A percentile compares a stretch with the other conserved stretches of the same genome.
Conservation (phyloP, 1,140 invertebrate genomes). For the Caenorhabditis tropicalis region DNA sequence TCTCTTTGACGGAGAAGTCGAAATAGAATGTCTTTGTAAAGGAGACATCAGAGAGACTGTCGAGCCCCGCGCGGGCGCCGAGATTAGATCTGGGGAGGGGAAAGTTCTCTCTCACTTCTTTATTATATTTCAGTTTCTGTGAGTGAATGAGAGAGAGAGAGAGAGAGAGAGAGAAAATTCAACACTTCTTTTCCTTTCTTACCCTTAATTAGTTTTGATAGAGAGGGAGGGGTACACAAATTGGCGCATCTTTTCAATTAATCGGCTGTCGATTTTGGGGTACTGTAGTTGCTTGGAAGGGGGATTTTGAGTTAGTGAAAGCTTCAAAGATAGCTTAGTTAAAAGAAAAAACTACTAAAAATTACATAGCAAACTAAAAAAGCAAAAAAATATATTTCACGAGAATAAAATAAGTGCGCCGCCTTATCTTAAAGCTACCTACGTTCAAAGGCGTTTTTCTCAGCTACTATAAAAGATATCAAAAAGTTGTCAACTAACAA, state of each 20-base stretch:
- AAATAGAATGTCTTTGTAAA: not conserved
- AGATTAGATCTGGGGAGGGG: not conserved
- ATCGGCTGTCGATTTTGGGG: not conserved
- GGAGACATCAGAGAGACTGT: not conserved
- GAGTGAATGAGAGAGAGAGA: not conserved
- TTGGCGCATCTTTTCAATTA: conserved; percentile 35
- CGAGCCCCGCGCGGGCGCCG: conserved; percentile 8
- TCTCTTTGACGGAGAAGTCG: not conserved
- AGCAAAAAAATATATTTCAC: no score
- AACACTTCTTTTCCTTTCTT: not conserved
- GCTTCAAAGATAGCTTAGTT: no score
- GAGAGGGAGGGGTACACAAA: conserved; percentile 10
- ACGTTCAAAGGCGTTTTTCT: no score
- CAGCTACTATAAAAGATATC: no score
- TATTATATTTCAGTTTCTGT: not conserved
- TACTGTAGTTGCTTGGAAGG: not conserved
- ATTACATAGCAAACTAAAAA: no score
- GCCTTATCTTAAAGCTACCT: no score
- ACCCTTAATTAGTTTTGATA: conserved; percentile 39
- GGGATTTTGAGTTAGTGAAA: no score
- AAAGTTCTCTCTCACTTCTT: not conserved
- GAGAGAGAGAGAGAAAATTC: no score
- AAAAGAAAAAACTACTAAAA: no score
- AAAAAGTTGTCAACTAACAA: no score
- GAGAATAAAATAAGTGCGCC: no score